Base-by-base conservation (phyloP, 2,797 vertebrate species). In the Vultur gryphus region DNA sequence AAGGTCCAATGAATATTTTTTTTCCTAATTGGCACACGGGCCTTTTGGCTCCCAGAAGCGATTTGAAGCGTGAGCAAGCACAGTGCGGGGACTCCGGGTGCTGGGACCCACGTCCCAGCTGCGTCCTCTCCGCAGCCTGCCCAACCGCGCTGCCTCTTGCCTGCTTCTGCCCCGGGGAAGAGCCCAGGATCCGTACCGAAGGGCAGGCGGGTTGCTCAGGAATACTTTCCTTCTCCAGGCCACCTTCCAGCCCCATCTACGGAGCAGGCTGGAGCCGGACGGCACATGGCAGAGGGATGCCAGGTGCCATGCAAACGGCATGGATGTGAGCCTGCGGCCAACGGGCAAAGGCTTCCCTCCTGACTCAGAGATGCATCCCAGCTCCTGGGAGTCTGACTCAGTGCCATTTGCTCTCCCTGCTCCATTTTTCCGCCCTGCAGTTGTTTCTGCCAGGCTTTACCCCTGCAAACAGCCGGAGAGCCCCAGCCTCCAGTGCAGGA, bases 391-490 rank as follows among this genome's bases (percentile, higher is more conserved):
- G 48, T 16, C 55, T 33, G 62, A 55, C 15, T 13, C 3, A 1
- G 18, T 62, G 55, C 41, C 31, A 6, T 57, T 28, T 49, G 26
- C 31, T 49, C 43, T 43, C 43, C 35, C 20, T 37, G 51, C 26
- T 77, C 43, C 4, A 1, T 71, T 62, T 33, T 5, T 1, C 19
- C 26, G 12, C 39, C 43, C 43, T 6, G 15, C 35, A 41, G 43
- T 29, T 6, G 0, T 24, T 65, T n/a, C 52, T 35, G 44, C 16
- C 5, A 4, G 17, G 28, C 3, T 51, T 52, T 67, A 5, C 21
- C 37, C 26, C 43, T 0, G 0, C 35, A 28, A 33, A 48, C 55
- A 46, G 54, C 37, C 3, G 0, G 29, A 87, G 48, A 70, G 2
- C 49, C n/a, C 19, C 48, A 16, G 24, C 23, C 37, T 7, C 2